Evolutionary conservation across 2,888 invertebrate species (phyloP).

Genomic region (Bugula neritina): DNA sequence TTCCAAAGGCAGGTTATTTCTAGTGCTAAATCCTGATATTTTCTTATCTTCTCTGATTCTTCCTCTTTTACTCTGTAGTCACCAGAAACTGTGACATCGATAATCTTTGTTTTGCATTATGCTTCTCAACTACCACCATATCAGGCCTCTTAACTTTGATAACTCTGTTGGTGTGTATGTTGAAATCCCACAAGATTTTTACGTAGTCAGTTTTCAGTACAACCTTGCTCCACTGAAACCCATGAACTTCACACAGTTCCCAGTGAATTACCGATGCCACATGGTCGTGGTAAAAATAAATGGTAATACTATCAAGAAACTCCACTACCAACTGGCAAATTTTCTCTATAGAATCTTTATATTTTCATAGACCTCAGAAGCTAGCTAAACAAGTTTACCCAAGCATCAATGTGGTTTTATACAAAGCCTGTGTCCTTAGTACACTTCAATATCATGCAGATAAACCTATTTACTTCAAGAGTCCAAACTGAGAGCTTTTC

Average conservation of each 20-base stretch:
- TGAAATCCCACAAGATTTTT: constrained; percentile 13
- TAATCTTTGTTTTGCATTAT: background rate
- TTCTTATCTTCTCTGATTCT: constrained; percentile 5
- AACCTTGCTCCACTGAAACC: background rate
- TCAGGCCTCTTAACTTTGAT: background rate
- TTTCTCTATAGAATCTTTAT: too few relatives aligned
- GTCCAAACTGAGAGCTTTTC: too few relatives aligned
- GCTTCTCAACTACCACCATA: constrained; percentile 5
- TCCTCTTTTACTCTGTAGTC: background rate
- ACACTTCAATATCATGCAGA: too few relatives aligned
- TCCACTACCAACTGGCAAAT: too few relatives aligned
- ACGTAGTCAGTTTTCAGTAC: background rate
- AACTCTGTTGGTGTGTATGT: background rate
- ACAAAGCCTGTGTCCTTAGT: too few relatives aligned
- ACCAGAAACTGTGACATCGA: constrained; percentile 8
- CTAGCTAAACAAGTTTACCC: too few relatives aligned
- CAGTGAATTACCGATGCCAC: constrained; percentile 2
- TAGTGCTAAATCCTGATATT: constrained; percentile 12
- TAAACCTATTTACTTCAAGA: too few relatives aligned
- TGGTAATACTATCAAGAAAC: too few relatives aligned
- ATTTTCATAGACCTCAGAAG: too few relatives aligned
- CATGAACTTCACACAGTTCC: background rate
- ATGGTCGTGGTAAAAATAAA: too few relatives aligned
- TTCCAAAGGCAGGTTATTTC: background rate
- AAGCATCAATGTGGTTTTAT: too few relatives aligned